A percentile compares a stretch with the other conserved stretches of the same genome.
Evolutionary conservation across 2,888 invertebrate genomes (phyloP).

Genomic region (Anarsia innoxiella): DNA sequence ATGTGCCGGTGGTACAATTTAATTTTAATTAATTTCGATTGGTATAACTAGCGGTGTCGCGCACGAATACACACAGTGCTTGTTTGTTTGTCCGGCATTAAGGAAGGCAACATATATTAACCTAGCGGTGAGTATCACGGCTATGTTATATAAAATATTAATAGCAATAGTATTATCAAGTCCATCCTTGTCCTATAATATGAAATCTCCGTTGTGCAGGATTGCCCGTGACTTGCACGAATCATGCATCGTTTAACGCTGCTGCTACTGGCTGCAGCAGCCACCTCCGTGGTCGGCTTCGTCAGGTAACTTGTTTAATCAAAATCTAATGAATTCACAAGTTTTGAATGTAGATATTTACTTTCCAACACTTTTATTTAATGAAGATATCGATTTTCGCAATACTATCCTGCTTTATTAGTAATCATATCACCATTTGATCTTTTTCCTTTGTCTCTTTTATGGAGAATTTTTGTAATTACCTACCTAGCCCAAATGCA

Average conservation of each 20-base stretch:
- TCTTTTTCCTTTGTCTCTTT: not conserved
- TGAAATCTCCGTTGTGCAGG: no score
- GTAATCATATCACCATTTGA: not conserved
- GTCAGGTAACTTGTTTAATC: slow-evolving; percentile 31
- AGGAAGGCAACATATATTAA: slow-evolving; percentile 8
- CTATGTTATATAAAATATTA: not conserved
- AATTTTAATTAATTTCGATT: slow-evolving; percentile 10
- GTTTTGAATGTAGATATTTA: not conserved
- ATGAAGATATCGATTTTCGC: no score
- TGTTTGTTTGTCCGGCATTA: slow-evolving; percentile 8
- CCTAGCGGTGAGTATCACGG: not conserved
- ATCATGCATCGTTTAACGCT: slow-evolving; percentile 41
- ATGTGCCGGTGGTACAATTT: slow-evolving; percentile 12
- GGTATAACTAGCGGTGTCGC: slow-evolving; percentile 1
- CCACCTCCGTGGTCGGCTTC: slow-evolving; percentile 39
- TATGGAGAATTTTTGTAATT: no score
- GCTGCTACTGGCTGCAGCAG: slow-evolving; percentile 38
- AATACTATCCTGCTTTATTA: no score
- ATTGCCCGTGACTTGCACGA: slow-evolving; percentile 35
- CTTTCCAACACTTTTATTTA: not conserved
- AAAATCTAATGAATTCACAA: not conserved
- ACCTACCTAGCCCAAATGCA: no score
- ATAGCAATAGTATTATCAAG: not conserved
- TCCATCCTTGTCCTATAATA: no score
- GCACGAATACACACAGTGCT: slow-evolving; percentile 13